Base-by-base conservation (phyloP, 2,888 invertebrate genomes). In the Drosophila siamana region DNA sequence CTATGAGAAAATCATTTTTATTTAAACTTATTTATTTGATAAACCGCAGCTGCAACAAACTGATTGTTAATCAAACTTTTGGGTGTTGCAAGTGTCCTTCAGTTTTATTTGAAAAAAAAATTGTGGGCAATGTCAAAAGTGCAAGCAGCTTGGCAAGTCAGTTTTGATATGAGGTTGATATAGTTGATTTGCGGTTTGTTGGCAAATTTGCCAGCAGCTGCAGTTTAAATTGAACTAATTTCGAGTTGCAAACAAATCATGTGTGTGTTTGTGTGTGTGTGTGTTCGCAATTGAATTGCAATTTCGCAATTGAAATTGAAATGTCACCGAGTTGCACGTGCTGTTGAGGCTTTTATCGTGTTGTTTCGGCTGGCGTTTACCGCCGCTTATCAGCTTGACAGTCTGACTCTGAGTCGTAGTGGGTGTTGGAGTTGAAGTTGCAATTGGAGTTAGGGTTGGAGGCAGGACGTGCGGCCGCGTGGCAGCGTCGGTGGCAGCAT, bases 331-430 rank as follows among this genome's bases (percentile, higher is more conserved):
- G 36, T 22, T 16, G 8, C 8, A 56, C 19, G 57, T 36, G 28
- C 13, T 44, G 36, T 36, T 43, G 6, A 8, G 15, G 44, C 19
- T 33, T 47, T 52, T 36, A 47, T 41, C 38, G 24, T 15, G 1
- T 41, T 43, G 24, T 16, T 16, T 38, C 15, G 15, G 13, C 6
- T 36, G 66, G 11, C 41, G 46, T 41, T 51, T 51, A 65, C 44
- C 22, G 46, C 24, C 38, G 54, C 71, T 63, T 71, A 52, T 63
- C 71, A 71, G 51, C 51, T 56, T 43, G 56, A 56, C 28, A 71
- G 46, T 6, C 26, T 2, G 2, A 6, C 26, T 24, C 6, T 6
- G 22, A 36, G 33, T 11, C 24, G 33, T 7, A 13, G n/a, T 0
- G 33, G n/a, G n/a, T 4, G n/a, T 7, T 0, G 28, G 33, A 11